Conservation (phyloP, 2,113 vertebrate genomes). For the Anoplopoma fimbria region DNA sequence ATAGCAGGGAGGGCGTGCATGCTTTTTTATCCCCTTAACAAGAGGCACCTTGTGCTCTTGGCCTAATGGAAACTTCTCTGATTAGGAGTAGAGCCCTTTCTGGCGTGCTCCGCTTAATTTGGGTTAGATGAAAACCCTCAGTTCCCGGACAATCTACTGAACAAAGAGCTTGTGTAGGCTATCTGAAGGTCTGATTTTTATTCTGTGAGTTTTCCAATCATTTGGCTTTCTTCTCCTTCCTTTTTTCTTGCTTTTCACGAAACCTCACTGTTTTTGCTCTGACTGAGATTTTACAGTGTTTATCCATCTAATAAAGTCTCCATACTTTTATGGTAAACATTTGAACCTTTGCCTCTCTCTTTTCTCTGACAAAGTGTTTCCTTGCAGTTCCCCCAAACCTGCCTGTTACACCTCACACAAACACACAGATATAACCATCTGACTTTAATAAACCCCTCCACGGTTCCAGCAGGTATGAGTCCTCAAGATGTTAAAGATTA, state of each 20-base stretch:
- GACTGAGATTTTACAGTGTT: background rate
- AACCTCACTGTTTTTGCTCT: background rate
- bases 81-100: slow-evolving; percentile 62
- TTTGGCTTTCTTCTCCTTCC: slow-evolving; percentile 10
- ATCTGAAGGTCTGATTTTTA: slow-evolving; percentile 38
- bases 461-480: slow-evolving; percentile 39
- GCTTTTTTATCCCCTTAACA: slow-evolving; percentile 68
- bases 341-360: background rate
- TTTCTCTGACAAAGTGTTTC: slow-evolving; percentile 3
- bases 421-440: slow-evolving; percentile 48
- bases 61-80: slow-evolving; percentile 73
- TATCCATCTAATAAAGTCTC: background rate
- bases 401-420: slow-evolving; percentile 10
- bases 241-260: background rate
- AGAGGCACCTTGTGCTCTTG: slow-evolving; percentile 74
- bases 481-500: slow-evolving; percentile 52
- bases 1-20: slow-evolving; percentile 48
- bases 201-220: slow-evolving; percentile 54
- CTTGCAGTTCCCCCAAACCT: background rate
- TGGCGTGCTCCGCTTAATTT: slow-evolving; percentile 63
- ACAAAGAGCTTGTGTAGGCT: slow-evolving; percentile 62
- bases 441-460: slow-evolving; percentile 50
- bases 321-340: background rate
- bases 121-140: slow-evolving; percentile 63
- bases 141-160: slow-evolving; percentile 47